These are phyloP conservation scores for Carposina sasakii DNA, from an alignment of 1,140 invertebrate genomes.

Conservation along the genomic window DNA sequence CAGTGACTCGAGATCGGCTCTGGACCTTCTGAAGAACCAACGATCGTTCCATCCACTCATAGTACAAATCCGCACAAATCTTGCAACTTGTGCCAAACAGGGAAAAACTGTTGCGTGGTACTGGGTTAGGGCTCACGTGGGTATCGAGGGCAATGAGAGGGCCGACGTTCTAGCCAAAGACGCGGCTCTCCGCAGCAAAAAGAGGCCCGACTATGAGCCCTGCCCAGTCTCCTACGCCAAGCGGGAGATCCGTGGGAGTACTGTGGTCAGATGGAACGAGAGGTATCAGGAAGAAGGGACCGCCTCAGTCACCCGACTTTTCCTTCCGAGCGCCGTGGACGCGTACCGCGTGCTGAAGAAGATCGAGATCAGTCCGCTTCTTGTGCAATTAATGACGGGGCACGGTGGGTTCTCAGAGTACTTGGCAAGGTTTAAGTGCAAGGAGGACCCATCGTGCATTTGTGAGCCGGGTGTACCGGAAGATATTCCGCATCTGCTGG, in stretches of 20 bases:
- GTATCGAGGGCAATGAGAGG: not conserved
- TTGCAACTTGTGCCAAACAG: not conserved
- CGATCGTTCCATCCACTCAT: not conserved
- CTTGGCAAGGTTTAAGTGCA: constrained; percentile 1
- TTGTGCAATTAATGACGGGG: not conserved
- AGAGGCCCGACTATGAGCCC: not conserved
- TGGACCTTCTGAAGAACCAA: constrained; percentile 1
- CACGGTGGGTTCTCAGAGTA: constrained; percentile 4
- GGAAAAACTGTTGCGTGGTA: not conserved
- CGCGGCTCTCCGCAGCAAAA: not conserved
- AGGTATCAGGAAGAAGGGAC: not conserved
- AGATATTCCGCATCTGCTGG: not conserved
- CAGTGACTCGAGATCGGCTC: constrained; percentile 12
- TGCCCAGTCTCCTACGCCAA: not conserved
- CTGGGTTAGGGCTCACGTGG: not conserved
- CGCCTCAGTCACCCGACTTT: not conserved
- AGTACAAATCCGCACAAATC: not conserved
- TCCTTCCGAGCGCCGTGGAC: not conserved
- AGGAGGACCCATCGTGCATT: not conserved
- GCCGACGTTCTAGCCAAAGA: constrained; percentile 1
- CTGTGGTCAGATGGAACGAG: not conserved
- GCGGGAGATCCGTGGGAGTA: not conserved
- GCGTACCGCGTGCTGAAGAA: not conserved
- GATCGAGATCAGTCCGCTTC: not conserved
- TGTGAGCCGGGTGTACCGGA: not conserved